These are phyloP conservation scores for Clarias macrocephalus DNA, from an alignment of 2,113 vertebrate genomes.

Conservation along the genomic window DNA sequence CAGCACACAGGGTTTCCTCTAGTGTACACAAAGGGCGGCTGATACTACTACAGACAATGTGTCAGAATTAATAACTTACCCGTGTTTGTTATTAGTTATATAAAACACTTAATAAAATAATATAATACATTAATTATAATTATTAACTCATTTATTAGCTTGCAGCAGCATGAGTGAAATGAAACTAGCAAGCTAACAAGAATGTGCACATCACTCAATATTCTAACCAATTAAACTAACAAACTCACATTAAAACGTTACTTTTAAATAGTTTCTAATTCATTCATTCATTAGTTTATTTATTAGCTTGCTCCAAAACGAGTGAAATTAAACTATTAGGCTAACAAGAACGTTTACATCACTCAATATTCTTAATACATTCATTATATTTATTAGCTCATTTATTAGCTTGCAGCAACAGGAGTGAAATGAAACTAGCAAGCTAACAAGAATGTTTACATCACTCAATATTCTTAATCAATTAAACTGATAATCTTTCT, in stretches of 20 bases:
- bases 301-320: not conserved
- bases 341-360: not conserved
- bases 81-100: too few species aligned
- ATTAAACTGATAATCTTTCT: not conserved
- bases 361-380: not conserved
- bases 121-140: too few species aligned
- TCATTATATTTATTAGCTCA: not conserved
- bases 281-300: not conserved
- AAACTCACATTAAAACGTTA: not conserved
- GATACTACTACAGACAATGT: constrained; percentile 68
- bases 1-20: constrained; percentile 86
- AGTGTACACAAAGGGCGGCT: constrained; percentile 75
- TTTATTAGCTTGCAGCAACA: not conserved
- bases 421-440: not conserved
- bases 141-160: not conserved
- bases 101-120: constrained; percentile 36
- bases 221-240: not conserved
- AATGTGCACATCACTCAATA: not conserved
- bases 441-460: not conserved
- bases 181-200: not conserved
- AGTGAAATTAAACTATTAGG: not conserved
- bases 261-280: not conserved
- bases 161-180: not conserved
- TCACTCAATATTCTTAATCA: not conserved
- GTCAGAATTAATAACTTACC: not conserved